Evolutionary conservation across 2,797 vertebrate species (phyloP).

Genomic region (Pitangus sulphuratus): DNA sequence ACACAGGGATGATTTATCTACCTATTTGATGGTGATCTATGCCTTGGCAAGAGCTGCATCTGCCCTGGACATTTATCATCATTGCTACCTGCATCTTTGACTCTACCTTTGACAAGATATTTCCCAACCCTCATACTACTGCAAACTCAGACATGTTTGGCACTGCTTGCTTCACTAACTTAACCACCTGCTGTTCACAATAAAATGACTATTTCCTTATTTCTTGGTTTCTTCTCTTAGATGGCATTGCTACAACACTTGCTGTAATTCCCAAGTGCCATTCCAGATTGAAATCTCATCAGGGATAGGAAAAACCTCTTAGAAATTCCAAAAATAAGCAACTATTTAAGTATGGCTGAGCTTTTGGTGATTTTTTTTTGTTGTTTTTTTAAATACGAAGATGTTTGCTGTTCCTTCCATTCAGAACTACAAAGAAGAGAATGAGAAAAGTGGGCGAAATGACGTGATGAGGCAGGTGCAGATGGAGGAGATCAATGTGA

Average conservation of each 20-base stretch:
- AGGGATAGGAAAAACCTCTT: not conserved
- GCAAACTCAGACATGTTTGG: not conserved
- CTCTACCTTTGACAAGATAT: not conserved
- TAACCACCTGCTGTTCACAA: not conserved
- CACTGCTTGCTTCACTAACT: not conserved
- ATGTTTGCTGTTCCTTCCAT: not conserved
- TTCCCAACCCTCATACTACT: not conserved
- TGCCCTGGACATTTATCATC: not conserved
- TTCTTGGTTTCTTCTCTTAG: conserved; percentile 13
- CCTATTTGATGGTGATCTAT: not conserved
- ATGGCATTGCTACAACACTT: not conserved
- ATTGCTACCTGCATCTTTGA: not conserved
- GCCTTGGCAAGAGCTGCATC: not conserved
- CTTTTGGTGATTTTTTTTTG: not conserved
- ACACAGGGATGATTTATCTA: not conserved
- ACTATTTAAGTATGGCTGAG: not conserved
- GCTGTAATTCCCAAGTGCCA: not conserved
- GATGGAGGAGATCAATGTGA: not conserved
- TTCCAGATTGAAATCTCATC: not conserved
- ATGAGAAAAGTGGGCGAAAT: not conserved
- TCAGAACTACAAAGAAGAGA: not conserved
- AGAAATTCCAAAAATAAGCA: not conserved
- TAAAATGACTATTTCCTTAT: conserved; percentile 25
- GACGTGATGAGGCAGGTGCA: not conserved
- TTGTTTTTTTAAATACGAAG: not conserved